Conservation (phyloP, 2,113 vertebrate genomes). For the Gymnorhina tibicen region DNA sequence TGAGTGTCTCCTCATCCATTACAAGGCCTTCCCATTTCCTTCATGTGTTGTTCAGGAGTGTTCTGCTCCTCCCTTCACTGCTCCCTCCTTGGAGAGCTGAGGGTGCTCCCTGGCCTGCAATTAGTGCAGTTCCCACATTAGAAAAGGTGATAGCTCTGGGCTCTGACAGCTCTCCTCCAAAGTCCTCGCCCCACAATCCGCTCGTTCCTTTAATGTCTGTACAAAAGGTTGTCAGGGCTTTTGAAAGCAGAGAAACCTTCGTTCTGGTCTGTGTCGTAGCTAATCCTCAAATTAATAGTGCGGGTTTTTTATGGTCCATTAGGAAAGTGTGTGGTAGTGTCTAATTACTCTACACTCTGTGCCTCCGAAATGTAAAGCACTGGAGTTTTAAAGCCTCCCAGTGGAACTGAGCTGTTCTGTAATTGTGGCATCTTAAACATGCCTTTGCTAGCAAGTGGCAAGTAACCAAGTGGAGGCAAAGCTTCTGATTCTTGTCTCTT, state of each 20-base stretch:
- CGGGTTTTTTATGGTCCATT: background rate
- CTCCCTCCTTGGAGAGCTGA: background rate
- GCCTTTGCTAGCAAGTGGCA: background rate
- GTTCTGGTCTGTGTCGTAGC: background rate
- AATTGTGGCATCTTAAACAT: background rate
- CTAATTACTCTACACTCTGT: conserved; percentile 34
- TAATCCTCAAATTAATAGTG: conserved; percentile 59
- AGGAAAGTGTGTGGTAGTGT: conserved; percentile 34
- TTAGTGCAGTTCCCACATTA: conserved; percentile 17
- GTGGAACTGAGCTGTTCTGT: conserved; percentile 16
- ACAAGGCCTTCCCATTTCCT: background rate
- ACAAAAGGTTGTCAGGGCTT: conserved; percentile 18
- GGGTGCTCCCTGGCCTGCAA: conserved; percentile 1
- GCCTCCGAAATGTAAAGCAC: conserved; percentile 33
- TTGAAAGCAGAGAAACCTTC: conserved; percentile 1
- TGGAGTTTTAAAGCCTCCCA: conserved; percentile 38
- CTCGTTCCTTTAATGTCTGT: background rate
- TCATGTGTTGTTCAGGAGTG: background rate
- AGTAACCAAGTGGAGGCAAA: background rate
- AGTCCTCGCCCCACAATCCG: background rate
- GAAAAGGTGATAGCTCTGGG: conserved; percentile 3
- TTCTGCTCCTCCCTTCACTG: background rate
- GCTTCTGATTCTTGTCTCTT: background rate
- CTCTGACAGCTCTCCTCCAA: background rate
- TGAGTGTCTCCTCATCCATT: background rate